These are phyloP conservation scores for Ptilorrhoa leucosticta DNA, from an alignment of 2,113 vertebrate species.

Conservation along the genomic window DNA sequence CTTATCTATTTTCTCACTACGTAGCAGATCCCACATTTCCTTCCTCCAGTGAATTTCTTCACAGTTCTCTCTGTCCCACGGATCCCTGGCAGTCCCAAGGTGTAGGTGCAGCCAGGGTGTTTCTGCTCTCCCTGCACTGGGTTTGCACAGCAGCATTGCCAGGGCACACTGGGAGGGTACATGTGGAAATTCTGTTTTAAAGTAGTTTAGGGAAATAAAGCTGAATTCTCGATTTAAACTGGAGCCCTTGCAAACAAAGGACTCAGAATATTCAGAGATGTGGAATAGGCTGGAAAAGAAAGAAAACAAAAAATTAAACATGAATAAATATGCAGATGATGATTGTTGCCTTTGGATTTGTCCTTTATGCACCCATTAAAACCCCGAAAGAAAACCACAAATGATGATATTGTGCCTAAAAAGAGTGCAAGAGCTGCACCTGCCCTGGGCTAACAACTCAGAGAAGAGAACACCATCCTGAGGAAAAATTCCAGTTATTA, in stretches of 20 bases:
- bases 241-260: not conserved
- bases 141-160: not conserved
- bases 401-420: not conserved
- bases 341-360: not conserved
- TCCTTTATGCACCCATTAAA: not conserved
- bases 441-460: not conserved
- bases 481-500: constrained; percentile 14
- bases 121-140: not conserved
- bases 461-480: constrained; percentile 11
- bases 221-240: not conserved
- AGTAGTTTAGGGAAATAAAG: not conserved
- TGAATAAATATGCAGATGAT: not conserved
- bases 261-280: not conserved
- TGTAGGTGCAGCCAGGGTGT: not conserved
- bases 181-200: not conserved
- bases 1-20: not conserved
- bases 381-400: not conserved
- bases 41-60: not conserved
- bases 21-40: not conserved
- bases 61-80: not conserved
- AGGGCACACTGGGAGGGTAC: not conserved
- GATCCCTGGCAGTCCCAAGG: not conserved
- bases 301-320: accelerated
- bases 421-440: not conserved
- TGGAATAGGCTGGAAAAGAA: not conserved